Evolutionary conservation across 2,888 invertebrate genomes (phyloP).

Genomic region (Buathra laborator): DNA sequence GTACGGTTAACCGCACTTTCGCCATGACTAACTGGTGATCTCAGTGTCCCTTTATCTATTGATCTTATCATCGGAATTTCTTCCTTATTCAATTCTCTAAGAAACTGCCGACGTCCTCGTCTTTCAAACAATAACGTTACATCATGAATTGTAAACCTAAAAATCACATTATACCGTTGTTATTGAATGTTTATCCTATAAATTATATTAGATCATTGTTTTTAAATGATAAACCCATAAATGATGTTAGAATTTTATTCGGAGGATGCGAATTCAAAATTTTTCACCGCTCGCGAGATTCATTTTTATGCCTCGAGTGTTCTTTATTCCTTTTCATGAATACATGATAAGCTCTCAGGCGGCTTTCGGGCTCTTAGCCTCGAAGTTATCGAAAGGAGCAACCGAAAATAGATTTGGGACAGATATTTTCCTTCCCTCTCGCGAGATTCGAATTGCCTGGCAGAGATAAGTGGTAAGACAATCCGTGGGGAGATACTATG

Average conservation of each 20-base stretch:
- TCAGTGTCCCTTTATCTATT: conserved; percentile 40
- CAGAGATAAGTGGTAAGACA: background rate
- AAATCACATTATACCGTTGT: background rate
- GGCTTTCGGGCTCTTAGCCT: background rate
- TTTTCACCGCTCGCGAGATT: background rate
- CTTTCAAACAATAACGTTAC: background rate
- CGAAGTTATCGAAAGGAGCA: background rate
- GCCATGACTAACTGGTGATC: conserved; percentile 8
- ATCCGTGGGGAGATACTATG: background rate
- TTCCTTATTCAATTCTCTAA: background rate
- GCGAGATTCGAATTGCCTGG: background rate
- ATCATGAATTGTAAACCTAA: background rate
- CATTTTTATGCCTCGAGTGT: background rate
- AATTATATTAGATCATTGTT: background rate
- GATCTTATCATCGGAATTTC: conserved; percentile 9
- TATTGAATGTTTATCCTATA: background rate
- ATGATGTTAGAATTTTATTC: background rate
- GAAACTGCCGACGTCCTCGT: background rate
- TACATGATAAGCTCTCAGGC: background rate
- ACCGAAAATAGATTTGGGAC: background rate
- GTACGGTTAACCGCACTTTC: conserved; percentile 21
- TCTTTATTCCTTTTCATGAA: conserved; percentile 1
- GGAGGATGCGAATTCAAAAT: background rate
- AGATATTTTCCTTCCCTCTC: background rate
- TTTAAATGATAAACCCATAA: background rate